Evolutionary conservation across 2,797 vertebrate genomes (phyloP).

Genomic region (Discoglossus pictus): DNA sequence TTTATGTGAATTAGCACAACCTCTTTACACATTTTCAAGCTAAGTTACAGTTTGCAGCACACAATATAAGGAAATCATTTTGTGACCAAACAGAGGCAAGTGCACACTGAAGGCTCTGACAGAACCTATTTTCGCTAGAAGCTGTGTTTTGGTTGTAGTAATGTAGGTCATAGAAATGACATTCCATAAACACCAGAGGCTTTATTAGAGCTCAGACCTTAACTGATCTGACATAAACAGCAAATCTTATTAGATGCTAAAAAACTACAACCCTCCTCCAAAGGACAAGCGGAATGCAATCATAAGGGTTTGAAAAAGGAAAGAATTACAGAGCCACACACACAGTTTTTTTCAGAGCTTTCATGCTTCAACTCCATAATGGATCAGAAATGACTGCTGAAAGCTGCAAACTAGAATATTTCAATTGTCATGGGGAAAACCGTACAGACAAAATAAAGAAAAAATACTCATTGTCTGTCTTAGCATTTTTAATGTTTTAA

Average conservation of each 20-base stretch:
- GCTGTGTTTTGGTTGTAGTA: not conserved
- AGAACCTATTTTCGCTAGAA: conserved; percentile 21
- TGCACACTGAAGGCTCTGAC: not conserved
- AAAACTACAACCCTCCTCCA: conserved; percentile 28
- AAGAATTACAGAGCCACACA: conserved; percentile 14
- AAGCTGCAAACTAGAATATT: conserved; percentile 3
- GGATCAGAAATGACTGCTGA: conserved; percentile 9
- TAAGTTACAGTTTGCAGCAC: not conserved
- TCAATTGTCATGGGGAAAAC: not conserved
- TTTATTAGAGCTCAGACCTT: conserved; percentile 16
- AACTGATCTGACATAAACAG: conserved; percentile 14
- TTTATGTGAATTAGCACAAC: not conserved
- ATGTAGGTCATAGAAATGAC: not conserved
- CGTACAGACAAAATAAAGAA: not conserved
- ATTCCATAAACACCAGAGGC: not conserved
- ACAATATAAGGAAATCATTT: conserved; percentile 4
- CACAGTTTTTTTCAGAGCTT: conserved; percentile 26
- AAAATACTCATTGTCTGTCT: not conserved
- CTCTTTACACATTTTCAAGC: not conserved
- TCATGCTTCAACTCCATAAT: conserved; percentile 12
- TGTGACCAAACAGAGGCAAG: conserved; percentile 27
- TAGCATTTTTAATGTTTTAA: not conserved
- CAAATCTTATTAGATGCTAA: conserved; percentile 4
- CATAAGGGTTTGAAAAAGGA: conserved; percentile 17
- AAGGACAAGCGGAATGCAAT: conserved; percentile 44